Base-by-base conservation (phyloP, 1,140 invertebrate genomes). In the Maniola jurtina region DNA sequence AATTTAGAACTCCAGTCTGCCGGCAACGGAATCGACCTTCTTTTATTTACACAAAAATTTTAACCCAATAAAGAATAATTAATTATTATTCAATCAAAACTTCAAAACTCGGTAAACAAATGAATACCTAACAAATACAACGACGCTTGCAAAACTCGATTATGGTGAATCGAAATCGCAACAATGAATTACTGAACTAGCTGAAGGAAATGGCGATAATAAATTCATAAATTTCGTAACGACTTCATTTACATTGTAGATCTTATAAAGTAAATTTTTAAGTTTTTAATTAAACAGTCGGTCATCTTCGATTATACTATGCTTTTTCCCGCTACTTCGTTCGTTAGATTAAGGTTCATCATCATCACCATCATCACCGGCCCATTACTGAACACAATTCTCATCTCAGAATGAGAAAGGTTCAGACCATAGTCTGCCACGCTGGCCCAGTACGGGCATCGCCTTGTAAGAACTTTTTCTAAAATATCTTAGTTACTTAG, bases 161-260 rank as follows among this genome's bases (percentile, higher is more conserved):
- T 58, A 64, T 64, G 63, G 54, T 58, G 50, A 68, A 62, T 68
- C 45, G 45, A 62, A 68, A 68, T 62, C 62, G 54, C 54, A 58
- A 58, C 25, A 52, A 62, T n/a, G 9, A 50, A 68, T 62, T 35
- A 57, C 15, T 54, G 60, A 62, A 47, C 54, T 68, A 63, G 58
- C 33, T 25, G 36, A 59, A 58, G 60, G 45, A 68, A 63, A 40
- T 35, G 54, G 36, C 59, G 61, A 58, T 72, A 63, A 64, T 64
- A 64, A 70, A 72, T 72, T 73, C 67, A 70, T 64, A 73, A 69
- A 72, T 55, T 55, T 59, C 68, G 61, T 78, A 75, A 69, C 58
- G 50, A 73, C 55, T 75, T 69, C 61, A 68, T 71, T 65, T 70
- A 48, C 63, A 59, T 15, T 74, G 72, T 79, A 75, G 66, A 71